A percentile compares a stretch with the other conserved stretches of the same genome.
phyloP scores from a whole-genome alignment of 2,113 vertebrate species.

The Plestiodon gilberti region DNA sequence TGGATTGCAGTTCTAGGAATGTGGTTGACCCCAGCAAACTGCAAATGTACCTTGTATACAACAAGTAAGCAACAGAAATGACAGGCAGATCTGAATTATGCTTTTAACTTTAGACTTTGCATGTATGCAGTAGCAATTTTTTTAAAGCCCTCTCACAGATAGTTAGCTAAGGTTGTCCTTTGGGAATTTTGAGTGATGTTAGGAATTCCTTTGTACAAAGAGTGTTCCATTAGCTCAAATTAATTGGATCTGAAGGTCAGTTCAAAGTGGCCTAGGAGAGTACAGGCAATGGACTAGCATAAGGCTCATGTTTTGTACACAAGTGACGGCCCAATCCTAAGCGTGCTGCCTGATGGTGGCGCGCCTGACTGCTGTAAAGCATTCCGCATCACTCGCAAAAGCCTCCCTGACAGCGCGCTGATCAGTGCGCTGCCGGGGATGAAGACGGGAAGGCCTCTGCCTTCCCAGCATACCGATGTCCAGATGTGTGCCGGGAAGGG shows the following conservation, averaged over 20 bases:
- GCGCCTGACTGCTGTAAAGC: too few relatives aligned
- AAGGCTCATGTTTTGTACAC: neutral
- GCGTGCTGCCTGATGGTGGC: too few relatives aligned
- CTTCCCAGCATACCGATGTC: too few relatives aligned
- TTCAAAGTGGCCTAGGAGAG: constrained; percentile 39
- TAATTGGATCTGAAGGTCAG: constrained; percentile 59
- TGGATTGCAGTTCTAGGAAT: neutral
- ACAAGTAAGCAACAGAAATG: constrained; percentile 19
- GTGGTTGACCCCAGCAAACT: neutral
- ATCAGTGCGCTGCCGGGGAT: too few relatives aligned
- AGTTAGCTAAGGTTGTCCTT: constrained; percentile 17
- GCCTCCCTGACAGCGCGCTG: too few relatives aligned
- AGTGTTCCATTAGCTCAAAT: constrained; percentile 52
- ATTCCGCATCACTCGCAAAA: too few relatives aligned
- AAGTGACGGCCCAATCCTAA: too few relatives aligned
- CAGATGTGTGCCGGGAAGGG: too few relatives aligned
- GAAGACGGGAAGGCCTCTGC: too few relatives aligned
- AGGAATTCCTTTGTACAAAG: constrained; percentile 58
- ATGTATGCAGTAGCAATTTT: constrained; percentile 22
- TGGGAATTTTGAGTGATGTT: constrained; percentile 51
- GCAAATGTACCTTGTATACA: neutral
- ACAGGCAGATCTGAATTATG: constrained; percentile 29
- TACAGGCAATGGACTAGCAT: neutral
- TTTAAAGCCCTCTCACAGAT: constrained; percentile 4
- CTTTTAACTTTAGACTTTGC: neutral